Evolutionary conservation across 2,888 invertebrate genomes (phyloP), one percentile per base, ranked within the genome.

Genomic region (Pollenia angustigena): DNA sequence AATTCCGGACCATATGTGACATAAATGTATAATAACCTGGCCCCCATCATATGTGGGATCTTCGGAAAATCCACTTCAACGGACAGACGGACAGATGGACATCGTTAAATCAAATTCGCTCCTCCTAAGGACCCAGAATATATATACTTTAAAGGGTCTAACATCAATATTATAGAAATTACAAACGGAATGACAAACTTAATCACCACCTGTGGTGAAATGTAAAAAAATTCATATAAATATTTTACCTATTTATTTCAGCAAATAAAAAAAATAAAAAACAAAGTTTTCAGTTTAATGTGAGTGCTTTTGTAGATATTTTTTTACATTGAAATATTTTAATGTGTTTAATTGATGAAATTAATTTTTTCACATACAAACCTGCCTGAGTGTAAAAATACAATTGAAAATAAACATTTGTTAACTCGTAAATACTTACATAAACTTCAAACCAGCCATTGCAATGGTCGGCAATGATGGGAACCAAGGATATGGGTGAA

Each of bases 321-420:
- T 32, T 58, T 32, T 6, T 32, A 58, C 40, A 40, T 8, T 32
- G 11, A 66, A 66, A 66, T 48, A 42, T 58, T 69, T 60, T 7
- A 46, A 66, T 10, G 8, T 11, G 9, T 50, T 42, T 62, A 18
- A 8, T 40, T 78, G 54, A 54, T 76, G 11, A 14, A 56, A 58
- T 79, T 40, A 48, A 48, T 58, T 18, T 50, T 66, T 78, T 40
- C 66, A 12, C 2, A 44, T 10, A 46, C 10, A 48, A 46, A 68
- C 18, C 40, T 40, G 32, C 42, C 12, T 16, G 52, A 44, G 40
- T 62, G 60, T 50, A 32, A 74, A 54, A 62, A 40, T 62, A 71
- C 80, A 85, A 76, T 81, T 71, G 64, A 62, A 75, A 81, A 71
- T 66, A 76, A 81, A 85, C 64, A 85, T 58, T 80, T 81, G 32